Evolutionary conservation across 2,113 vertebrate species (phyloP), one percentile per base, ranked within the genome.

Genomic region (Sceloporus tristichus): DNA sequence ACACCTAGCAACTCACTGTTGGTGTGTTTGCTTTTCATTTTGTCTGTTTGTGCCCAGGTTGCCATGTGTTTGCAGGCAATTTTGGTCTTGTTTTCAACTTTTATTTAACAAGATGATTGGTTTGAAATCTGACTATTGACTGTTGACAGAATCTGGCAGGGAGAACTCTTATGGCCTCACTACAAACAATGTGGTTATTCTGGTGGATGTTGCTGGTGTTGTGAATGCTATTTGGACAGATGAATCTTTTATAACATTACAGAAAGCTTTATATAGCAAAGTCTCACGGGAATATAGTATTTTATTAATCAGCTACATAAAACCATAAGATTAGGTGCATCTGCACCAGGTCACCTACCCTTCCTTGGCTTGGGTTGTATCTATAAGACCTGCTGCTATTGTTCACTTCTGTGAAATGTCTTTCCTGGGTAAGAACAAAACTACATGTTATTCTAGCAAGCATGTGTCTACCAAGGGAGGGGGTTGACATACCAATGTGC

Each of bases 21-120:
- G 87, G 56, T 71, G 89, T 94, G 87, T 89, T 94, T 68, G 40
- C 81, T 66, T 78, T 91, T 91, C 0, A 0, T 79, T 90, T 91
- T 82, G 70, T 84, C 90, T 94, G 88, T 92, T 92, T 92, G 65
- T 85, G 85, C 88, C 42, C 42, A 85, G 73, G 79, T 89, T 93
- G 84, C 76, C 90, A 59, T 54, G 86, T 53, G 42, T 48, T 94
- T 77, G 48, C 66, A 85, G 82, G 53, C 29, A 92, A 94, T 84
- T 89, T 79, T 81, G 82, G 70, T n/a, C 0, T 1, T 91, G 65
- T 91, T 92, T 89, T 7, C 5, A 38, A 70, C 85, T 82, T 84
- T 88, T 9, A 23, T 73, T 48, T 91, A 89, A 91, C 92, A 89
- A 92, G 83, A 85, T 80, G 83, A 66, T 91, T 82, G 21, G 5